Percentiles rank a stretch among this genome's conserved stretches.
Conservation (phyloP, 2,113 vertebrate species). For the Percopsis transmontana region DNA sequence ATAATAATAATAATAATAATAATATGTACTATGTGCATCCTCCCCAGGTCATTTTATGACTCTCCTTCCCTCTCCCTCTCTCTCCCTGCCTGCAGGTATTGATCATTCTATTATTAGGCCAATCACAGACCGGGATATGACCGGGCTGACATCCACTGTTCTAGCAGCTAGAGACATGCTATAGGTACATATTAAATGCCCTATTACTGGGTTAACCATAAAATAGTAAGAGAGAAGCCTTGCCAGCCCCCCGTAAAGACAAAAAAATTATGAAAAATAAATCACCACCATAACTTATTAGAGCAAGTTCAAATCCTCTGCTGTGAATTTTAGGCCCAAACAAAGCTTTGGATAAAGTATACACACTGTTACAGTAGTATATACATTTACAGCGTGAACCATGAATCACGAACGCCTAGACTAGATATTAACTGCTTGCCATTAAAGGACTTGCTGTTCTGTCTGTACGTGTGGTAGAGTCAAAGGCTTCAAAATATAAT, state of each 20-base stretch:
- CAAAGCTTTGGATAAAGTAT: conserved; percentile 26
- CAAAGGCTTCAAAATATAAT: too few relatives aligned
- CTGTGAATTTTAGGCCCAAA: conserved; percentile 38
- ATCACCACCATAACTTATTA: conserved; percentile 61
- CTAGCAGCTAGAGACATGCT: conserved; percentile 36
- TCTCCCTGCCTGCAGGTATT: conserved; percentile 59
- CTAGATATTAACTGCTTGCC: too few relatives aligned
- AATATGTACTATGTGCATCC: neutral
- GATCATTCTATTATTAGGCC: conserved; percentile 74
- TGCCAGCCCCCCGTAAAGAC: conserved; percentile 38
- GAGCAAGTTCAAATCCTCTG: conserved; percentile 36
- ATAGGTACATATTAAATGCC: conserved; percentile 34
- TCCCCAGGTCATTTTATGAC: neutral
- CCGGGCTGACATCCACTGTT: conserved; percentile 46
- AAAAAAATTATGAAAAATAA: conserved; percentile 62
- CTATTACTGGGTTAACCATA: conserved; percentile 33
- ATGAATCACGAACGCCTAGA: too few relatives aligned
- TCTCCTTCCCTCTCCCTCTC: neutral
- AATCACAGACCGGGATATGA: conserved; percentile 60
- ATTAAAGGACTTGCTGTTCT: too few relatives aligned
- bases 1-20: neutral
- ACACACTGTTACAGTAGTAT: conserved; percentile 12
- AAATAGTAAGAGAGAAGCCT: conserved; percentile 53
- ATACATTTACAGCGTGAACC: conserved; percentile 10
- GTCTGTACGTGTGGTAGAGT: too few relatives aligned